Evolutionary conservation across 2,113 vertebrate genomes (phyloP).

Genomic region (Coreoperca whiteheadi): DNA sequence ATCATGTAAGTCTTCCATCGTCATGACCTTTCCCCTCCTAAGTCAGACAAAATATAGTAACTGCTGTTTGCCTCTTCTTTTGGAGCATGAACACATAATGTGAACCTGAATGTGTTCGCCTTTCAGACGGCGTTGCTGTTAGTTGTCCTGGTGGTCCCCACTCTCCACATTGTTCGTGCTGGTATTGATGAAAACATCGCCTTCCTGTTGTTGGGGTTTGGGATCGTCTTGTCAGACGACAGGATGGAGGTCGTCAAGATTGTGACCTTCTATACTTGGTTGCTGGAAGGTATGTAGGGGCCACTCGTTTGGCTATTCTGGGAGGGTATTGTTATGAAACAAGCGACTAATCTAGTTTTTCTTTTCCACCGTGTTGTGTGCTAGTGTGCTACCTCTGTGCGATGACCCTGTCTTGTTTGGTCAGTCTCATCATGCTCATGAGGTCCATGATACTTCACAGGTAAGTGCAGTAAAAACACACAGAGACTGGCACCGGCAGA

Average conservation of each 20-base stretch:
- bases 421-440: conserved; percentile 87
- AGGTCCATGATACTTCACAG: conserved; percentile 89
- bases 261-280: conserved; percentile 89
- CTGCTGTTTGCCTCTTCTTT: background rate
- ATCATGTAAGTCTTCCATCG: conserved; percentile 85
- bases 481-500: background rate
- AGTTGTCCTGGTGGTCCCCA: conserved; percentile 85
- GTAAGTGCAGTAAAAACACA: conserved; percentile 64
- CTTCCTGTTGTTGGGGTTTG: conserved; percentile 89
- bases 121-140: conserved; percentile 88
- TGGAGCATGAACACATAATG: background rate
- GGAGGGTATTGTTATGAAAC: background rate
- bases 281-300: conserved; percentile 87
- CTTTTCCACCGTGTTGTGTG: background rate
- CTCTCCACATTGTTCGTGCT: conserved; percentile 86
- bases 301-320: background rate
- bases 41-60: background rate
- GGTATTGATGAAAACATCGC: conserved; percentile 89
- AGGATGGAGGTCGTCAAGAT: conserved; percentile 87
- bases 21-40: background rate
- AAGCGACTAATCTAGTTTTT: background rate
- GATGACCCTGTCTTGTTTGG: conserved; percentile 85
- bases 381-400: conserved; percentile 91
- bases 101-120: background rate
- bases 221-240: conserved; percentile 87